Evolutionary conservation across 2,797 vertebrate species (phyloP), one percentile per base, ranked within the genome.

Genomic region (Alosa sapidissima): DNA sequence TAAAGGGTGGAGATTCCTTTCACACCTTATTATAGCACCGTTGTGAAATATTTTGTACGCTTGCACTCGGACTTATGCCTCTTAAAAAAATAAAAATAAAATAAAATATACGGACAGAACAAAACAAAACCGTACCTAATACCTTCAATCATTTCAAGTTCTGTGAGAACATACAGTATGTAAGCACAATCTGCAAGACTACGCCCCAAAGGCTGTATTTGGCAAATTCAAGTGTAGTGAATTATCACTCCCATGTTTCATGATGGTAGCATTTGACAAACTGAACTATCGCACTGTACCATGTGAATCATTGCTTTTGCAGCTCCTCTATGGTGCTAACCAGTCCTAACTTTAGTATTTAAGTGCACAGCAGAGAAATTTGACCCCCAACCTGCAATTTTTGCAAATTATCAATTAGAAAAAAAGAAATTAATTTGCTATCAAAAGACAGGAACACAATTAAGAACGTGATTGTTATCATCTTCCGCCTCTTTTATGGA

Each of bases 151-250:
- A 19, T 45, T 36, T 68, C 65, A 68, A 5, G 65, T 68, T 45
- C 72, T 21, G 19, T 78, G 36, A 33, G 72, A 78, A 78, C 65
- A 68, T 72, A 41, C 68, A 36, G 33, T 41, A 72, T 14, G 16
- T 47, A 47, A 47, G 72, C 36, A 78, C 72, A 78, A 21, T 78
- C 72, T 47, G 41, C 36, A 45, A 47, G 41, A 78, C 72, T 47
- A 45, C 14, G 19, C 7, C 86, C 81, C 62, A 85, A 87, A 14
- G 81, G 81, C 68, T 87, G 47, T 47, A n/a, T 89, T 89, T 92
- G 87, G 88, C 91, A 89, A 83, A 81, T 82, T 81, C 82, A 81
- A 47, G 72, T 62, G 78, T 60, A 48, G 16, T 68, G 65, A 33
- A 68, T 68, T 82, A 9, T 7, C 41, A 48, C 51, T 82, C 51